Conservation (phyloP, 2,113 vertebrate genomes). For the Salvator merianae region DNA sequence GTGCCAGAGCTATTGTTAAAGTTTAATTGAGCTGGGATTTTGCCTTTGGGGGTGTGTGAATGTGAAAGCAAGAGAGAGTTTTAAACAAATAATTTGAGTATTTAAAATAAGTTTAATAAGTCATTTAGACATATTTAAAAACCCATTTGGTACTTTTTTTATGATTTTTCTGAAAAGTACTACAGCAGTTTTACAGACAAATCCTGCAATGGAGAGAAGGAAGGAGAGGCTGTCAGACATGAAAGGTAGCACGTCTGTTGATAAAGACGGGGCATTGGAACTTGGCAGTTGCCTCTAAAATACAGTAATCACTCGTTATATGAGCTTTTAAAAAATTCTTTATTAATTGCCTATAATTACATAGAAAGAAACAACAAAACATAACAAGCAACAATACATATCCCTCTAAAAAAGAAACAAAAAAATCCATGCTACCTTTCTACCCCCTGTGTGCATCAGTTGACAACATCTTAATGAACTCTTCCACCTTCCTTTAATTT, state of each 20-base stretch:
- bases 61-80: not conserved
- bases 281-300: no score
- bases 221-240: not conserved
- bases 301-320: no score
- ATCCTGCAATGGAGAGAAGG: not conserved
- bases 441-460: no score
- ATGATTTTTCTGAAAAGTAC: not conserved
- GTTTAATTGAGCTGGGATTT: not conserved
- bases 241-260: not conserved
- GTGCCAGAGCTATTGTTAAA: not conserved
- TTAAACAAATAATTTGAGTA: not conserved
- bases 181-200: not conserved
- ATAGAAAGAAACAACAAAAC: no score
- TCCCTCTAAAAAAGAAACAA: no score
- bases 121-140: not conserved
- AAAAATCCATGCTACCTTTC: no score
- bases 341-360: no score
- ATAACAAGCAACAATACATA: no score
- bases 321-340: no score
- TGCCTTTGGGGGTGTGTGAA: not conserved
- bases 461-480: no score
- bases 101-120: constrained; percentile 11
- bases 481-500: no score
- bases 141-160: not conserved
- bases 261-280: no score